Base-by-base conservation (phyloP, 2,797 vertebrate genomes). In the Parauchenoglanis ngamensis region DNA sequence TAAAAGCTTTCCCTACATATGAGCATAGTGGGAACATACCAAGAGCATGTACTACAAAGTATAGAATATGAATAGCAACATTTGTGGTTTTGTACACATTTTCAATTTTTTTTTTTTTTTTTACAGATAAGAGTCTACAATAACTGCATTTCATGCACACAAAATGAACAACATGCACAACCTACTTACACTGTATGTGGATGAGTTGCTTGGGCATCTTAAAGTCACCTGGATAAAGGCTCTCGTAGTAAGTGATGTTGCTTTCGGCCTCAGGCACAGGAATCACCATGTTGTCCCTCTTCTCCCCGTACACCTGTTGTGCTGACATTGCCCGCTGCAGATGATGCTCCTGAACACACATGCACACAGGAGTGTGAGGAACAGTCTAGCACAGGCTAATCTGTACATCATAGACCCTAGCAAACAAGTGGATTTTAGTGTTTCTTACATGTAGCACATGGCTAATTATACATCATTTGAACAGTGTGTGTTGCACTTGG, bases 141-240 rank as follows among this genome's bases (percentile, higher is more conserved):
- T 31, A 31, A 67, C 11, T 72, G 68, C 19, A 44, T 44, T 44
- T 40, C 8, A 31, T 68, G 28, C 80, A 57, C 70, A 46, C 46
- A 46, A 49, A 76, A 25, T 7, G 40, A 52, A 57, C 61, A 76
- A 49, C 11, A 19, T 31, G 40, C 56, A 68, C 25, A 70, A 15
- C 56, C 40, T 72, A 98, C 98, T 99, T 96, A 99, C 98, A 97
- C 97, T 99, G 98, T 97, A 99, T 96, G 97, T 99, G 98, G 97
- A 99, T 99, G 95, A 99, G 98, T 97, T 99, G 98, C 97, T 99
- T 99, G 97, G 98, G 98, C 98, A 99, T 99, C 96, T 97, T 98
- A 95, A 99, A 99, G 94, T 99, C 98, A 94, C 98, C 98, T 85
- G 98, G 97, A 95, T 99, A 99, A 94, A 99, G 97, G 88, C 97